Evolutionary conservation across 2,113 vertebrate genomes (phyloP).

Genomic region (Elanoides forficatus): DNA sequence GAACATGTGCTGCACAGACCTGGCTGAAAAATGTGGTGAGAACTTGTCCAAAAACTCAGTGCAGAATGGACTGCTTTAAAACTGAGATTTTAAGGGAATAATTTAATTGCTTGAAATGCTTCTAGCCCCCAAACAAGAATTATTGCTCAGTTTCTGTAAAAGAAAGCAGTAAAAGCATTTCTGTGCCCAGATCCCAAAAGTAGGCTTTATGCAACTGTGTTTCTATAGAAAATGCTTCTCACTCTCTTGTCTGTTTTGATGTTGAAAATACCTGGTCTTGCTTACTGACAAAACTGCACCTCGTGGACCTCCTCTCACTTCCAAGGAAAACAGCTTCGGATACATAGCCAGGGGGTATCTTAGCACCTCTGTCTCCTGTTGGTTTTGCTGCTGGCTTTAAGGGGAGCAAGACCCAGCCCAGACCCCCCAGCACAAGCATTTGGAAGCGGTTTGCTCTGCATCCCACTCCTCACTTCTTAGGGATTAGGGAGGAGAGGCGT

Average conservation of each 20-base stretch:
- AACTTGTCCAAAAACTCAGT: neutral
- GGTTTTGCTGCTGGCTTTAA: neutral
- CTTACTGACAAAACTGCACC: neutral
- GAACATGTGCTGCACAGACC: slow-evolving; percentile 35
- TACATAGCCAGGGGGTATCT: neutral
- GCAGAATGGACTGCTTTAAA: neutral
- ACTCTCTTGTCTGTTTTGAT: neutral
- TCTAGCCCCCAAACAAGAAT: neutral
- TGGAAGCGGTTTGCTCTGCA: neutral
- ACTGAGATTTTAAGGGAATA: neutral
- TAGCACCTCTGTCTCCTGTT: neutral
- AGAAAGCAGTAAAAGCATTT: neutral
- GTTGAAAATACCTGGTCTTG: neutral
- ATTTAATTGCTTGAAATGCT: neutral
- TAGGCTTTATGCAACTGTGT: neutral
- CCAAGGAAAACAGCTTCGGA: neutral
- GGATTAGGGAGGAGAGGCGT: neutral
- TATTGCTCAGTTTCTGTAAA: neutral
- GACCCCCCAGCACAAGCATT: neutral
- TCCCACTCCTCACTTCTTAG: neutral
- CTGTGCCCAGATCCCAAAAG: neutral
- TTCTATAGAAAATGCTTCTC: neutral
- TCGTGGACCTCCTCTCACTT: neutral
- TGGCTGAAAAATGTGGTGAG: neutral
- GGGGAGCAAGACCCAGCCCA: neutral